A percentile compares a stretch with the other conserved stretches of the same genome.
These are phyloP conservation scores for Bradypodion ventrale DNA, from an alignment of 2,797 vertebrate genomes.

Conservation along the genomic window DNA sequence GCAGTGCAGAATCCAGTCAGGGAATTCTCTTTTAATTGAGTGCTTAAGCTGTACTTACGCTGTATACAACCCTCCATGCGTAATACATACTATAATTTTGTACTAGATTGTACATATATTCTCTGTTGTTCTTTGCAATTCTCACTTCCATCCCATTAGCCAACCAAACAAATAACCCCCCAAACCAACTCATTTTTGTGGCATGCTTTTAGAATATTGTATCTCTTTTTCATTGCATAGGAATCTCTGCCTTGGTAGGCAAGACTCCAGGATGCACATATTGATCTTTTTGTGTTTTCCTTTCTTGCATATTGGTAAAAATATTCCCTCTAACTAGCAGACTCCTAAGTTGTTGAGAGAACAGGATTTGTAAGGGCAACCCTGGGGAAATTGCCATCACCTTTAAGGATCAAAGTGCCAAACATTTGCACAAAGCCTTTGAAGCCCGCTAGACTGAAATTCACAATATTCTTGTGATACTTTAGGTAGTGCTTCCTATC, in stretches of 20 bases:
- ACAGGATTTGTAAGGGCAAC: constrained; percentile 22
- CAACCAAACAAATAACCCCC: background rate
- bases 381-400: constrained; percentile 2
- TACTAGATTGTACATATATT: background rate
- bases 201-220: background rate
- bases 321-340: constrained; percentile 16
- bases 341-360: constrained; percentile 29
- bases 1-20: background rate
- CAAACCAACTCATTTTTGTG: background rate
- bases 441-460: constrained; percentile 1
- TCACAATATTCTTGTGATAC: background rate
- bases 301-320: constrained; percentile 5
- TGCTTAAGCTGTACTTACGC: background rate
- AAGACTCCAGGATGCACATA: background rate
- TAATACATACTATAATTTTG: background rate
- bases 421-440: constrained; percentile 21
- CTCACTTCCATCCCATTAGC: background rate
- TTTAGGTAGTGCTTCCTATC: constrained; percentile 25
- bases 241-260: background rate
- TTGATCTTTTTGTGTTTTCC: background rate
- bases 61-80: background rate
- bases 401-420: constrained; percentile 8
- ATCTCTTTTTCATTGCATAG: constrained; percentile 3
- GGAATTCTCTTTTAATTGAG: background rate
- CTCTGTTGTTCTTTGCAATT: background rate